phyloP scores from a whole-genome alignment of 2,888 invertebrate species.

The Dastarcus helophoroides region DNA sequence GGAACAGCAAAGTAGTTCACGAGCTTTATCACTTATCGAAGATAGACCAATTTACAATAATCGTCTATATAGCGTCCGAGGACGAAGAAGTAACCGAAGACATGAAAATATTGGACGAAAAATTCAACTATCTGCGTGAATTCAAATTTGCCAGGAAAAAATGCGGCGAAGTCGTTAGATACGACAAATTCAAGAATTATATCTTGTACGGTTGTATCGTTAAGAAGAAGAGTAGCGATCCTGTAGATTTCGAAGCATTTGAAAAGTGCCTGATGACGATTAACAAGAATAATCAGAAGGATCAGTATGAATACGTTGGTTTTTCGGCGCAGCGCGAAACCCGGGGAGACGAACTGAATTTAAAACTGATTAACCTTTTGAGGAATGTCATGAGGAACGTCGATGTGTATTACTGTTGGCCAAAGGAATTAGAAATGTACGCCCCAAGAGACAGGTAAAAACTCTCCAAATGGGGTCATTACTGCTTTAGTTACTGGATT shows the following conservation, averaged over 20 bases:
- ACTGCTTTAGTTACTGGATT: too few relatives aligned
- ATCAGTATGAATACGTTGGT: slow-evolving; percentile 16
- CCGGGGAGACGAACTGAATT: slow-evolving; percentile 22
- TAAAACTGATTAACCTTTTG: slow-evolving; percentile 29
- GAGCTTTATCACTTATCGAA: slow-evolving; percentile 19
- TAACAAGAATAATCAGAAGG: slow-evolving; percentile 14
- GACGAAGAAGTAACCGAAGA: slow-evolving; percentile 22
- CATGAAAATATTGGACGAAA: slow-evolving; percentile 23
- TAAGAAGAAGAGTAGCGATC: slow-evolving; percentile 13
- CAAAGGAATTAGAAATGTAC: slow-evolving; percentile 7
- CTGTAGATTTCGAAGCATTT: slow-evolving; percentile 18
- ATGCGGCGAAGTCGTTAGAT: slow-evolving; percentile 22
- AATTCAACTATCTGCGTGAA: slow-evolving; percentile 24
- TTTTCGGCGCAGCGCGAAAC: slow-evolving; percentile 11
- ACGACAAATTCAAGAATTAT: slow-evolving; percentile 16
- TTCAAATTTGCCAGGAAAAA: slow-evolving; percentile 18
- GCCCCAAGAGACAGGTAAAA: neutral
- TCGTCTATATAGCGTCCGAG: slow-evolving; percentile 28
- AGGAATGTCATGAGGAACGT: slow-evolving; percentile 21
- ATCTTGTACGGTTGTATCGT: slow-evolving; percentile 24
- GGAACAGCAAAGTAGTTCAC: slow-evolving; percentile 20
- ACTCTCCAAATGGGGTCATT: too few relatives aligned
- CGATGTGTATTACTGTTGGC: slow-evolving; percentile 27
- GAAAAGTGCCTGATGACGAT: slow-evolving; percentile 17
- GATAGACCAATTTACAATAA: slow-evolving; percentile 25